Conservation (phyloP, 2,113 vertebrate genomes). For the Dicaeum eximium region DNA sequence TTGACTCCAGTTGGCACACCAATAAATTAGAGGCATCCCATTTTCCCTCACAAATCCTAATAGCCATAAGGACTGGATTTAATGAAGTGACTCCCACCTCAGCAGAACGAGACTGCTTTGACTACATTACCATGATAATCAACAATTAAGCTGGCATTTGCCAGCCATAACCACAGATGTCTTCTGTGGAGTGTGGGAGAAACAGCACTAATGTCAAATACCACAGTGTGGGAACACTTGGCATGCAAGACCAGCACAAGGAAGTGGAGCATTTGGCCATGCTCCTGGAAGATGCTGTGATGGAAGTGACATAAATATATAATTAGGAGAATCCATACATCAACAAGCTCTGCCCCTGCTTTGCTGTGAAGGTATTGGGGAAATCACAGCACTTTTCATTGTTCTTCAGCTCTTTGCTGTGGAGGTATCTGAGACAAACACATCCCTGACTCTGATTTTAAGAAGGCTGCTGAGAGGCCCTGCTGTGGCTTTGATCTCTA, state of each 20-base stretch:
- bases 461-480: background rate
- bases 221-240: slow-evolving; percentile 13
- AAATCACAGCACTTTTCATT: background rate
- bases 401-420: background rate
- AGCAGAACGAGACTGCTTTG: background rate
- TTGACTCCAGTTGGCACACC: background rate
- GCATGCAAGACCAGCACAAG: background rate
- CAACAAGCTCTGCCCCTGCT: background rate
- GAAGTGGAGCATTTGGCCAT: background rate
- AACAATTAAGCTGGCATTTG: slow-evolving; percentile 38
- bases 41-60: background rate
- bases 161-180: slow-evolving; percentile 50
- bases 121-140: slow-evolving; percentile 25
- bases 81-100: slow-evolving; percentile 11
- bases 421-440: background rate
- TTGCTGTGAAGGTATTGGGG: background rate
- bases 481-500: background rate
- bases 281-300: background rate
- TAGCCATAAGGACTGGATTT: background rate
- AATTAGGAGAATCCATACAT: background rate
- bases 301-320: background rate
- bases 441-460: background rate
- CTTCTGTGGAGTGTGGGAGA: slow-evolving; percentile 30
- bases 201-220: slow-evolving; percentile 11
- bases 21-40: background rate